Evolutionary conservation across 2,888 invertebrate species (phyloP).

Genomic region (Drosophila lutescens): DNA sequence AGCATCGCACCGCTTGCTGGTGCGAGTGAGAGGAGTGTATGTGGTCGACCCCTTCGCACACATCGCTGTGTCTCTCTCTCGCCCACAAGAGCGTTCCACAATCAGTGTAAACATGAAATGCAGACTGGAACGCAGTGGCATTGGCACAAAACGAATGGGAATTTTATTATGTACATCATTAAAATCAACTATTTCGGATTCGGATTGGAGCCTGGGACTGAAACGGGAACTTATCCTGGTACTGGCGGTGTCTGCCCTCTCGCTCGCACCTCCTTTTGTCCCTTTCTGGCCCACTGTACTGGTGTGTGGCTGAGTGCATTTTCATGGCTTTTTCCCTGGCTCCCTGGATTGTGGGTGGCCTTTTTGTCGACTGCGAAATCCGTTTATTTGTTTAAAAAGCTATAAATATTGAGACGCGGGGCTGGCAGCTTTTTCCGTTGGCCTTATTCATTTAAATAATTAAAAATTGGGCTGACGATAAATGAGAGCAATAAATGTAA

Average conservation of each 20-base stretch:
- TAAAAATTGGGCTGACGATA: slow-evolving; percentile 48
- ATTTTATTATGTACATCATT: slow-evolving; percentile 84
- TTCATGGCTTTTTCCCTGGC: slow-evolving; percentile 41
- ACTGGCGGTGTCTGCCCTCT: slow-evolving; percentile 51
- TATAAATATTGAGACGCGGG: slow-evolving; percentile 81
- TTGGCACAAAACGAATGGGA: slow-evolving; percentile 83
- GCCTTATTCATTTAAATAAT: slow-evolving; percentile 64
- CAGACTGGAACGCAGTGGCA: slow-evolving; percentile 79
- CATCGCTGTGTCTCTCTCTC: slow-evolving; percentile 43
- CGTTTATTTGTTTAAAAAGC: slow-evolving; percentile 84
- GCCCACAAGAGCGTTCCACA: slow-evolving; percentile 49
- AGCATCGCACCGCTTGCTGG: slow-evolving; percentile 36
- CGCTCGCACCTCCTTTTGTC: slow-evolving; percentile 17
- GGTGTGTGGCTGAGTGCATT: slow-evolving; percentile 71
- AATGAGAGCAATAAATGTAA: slow-evolving; percentile 45
- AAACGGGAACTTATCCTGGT: slow-evolving; percentile 49
- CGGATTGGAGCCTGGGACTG: slow-evolving; percentile 72
- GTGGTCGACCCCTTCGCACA: slow-evolving; percentile 37
- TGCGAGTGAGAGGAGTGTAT: slow-evolving; percentile 14
- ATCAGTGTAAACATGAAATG: slow-evolving; percentile 72
- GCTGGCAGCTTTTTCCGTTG: slow-evolving; percentile 53
- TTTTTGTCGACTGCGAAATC: slow-evolving; percentile 62
- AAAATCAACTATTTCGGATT: slow-evolving; percentile 83
- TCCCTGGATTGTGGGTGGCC: slow-evolving; percentile 58
- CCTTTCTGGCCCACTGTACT: slow-evolving; percentile 6